Evolutionary conservation across 2,888 invertebrate genomes (phyloP).

Genomic region (Leptinotarsa tumamoca): DNA sequence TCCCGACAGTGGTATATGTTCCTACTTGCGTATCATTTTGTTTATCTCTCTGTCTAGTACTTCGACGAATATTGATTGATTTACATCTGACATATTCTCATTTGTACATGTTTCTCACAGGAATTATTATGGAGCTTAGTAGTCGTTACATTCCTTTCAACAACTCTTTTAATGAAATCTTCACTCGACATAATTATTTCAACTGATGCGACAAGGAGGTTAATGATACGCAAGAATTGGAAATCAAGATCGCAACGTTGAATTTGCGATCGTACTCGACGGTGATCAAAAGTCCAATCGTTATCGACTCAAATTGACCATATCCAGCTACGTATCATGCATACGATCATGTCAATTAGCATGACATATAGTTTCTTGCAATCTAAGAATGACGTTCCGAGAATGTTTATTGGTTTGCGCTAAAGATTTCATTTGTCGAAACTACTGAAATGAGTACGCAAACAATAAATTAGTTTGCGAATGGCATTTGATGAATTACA

Average conservation of each 20-base stretch:
- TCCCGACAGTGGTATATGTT: too few species aligned
- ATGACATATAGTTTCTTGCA: conserved; percentile 32
- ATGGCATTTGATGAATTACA: background rate
- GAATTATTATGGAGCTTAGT: too few species aligned
- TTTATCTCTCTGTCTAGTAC: too few species aligned
- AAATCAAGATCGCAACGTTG: conserved; percentile 23
- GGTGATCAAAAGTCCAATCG: conserved; percentile 14
- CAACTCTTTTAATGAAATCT: background rate
- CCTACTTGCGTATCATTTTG: too few species aligned
- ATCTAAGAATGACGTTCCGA: conserved; percentile 17
- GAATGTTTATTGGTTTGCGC: conserved; percentile 27
- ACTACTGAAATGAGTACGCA: conserved; percentile 12
- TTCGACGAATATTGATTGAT: too few species aligned
- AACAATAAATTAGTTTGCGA: conserved; percentile 9
- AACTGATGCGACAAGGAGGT: background rate
- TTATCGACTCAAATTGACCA: conserved; percentile 37
- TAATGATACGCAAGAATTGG: conserved; percentile 9
- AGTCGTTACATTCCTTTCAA: background rate
- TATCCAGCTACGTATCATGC: conserved; percentile 32
- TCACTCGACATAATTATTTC: background rate
- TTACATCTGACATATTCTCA: too few species aligned
- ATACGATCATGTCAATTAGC: conserved; percentile 36
- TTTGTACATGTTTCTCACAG: too few species aligned
- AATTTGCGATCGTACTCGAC: conserved; percentile 8
- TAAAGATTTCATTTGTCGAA: conserved; percentile 28